A percentile compares a stretch with the other conserved stretches of the same genome.
Conservation (phyloP, 35 echinoderm and acorn worm genomes). For the Chiridota heheva region DNA sequence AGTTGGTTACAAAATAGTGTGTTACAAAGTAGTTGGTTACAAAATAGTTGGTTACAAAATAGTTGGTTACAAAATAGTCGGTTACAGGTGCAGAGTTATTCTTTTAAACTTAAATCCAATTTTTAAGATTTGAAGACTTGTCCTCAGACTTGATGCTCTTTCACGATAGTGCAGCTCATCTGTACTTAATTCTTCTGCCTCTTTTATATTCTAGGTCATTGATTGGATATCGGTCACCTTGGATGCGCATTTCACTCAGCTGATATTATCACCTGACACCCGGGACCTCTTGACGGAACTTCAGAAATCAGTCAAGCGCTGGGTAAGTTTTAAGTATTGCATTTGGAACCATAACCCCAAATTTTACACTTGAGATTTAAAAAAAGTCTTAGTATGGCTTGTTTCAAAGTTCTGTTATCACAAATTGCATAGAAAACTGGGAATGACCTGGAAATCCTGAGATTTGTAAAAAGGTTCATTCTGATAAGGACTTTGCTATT, state of each 20-base stretch:
- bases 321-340: slow-evolving; percentile 6
- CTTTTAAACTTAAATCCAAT: too few species aligned
- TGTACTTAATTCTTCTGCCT: too few species aligned
- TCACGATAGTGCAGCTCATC: too few species aligned
- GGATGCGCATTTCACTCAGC: slow-evolving; percentile 43
- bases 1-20: too few species aligned
- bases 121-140: too few species aligned
- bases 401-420: not conserved
- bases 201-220: not conserved
- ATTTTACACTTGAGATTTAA: not conserved
- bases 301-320: slow-evolving; percentile 11
- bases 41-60: too few species aligned
- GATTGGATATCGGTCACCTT: slow-evolving; percentile 44
- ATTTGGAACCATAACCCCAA: not conserved
- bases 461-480: too few species aligned
- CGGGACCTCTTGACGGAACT: slow-evolving; percentile 15
- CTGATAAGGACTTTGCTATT: too few species aligned
- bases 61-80: too few species aligned
- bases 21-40: too few species aligned
- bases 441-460: not conserved
- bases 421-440: not conserved
- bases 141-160: too few species aligned
- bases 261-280: slow-evolving; percentile 11
- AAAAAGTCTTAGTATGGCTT: not conserved
- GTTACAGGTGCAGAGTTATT: too few species aligned